Conservation (phyloP, 2,113 vertebrate genomes). For the Tetraodon nigroviridis region DNA sequence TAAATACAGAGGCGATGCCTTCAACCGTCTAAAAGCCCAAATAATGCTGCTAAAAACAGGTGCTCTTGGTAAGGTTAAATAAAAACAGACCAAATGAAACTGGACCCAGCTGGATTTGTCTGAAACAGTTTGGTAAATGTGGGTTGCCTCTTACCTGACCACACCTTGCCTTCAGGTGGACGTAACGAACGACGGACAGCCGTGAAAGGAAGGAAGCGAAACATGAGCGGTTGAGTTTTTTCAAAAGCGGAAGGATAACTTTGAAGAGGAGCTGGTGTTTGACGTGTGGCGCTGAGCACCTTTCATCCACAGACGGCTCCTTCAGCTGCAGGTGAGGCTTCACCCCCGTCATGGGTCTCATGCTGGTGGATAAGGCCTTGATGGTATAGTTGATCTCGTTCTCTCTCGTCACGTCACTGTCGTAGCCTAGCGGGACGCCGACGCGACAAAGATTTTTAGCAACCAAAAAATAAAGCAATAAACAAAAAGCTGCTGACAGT, state of each 20-base stretch:
- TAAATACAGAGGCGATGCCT: too few species aligned
- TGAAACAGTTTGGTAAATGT: too few species aligned
- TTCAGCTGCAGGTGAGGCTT: slow-evolving; percentile 96
- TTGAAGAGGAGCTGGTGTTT: not conserved
- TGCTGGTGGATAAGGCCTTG: slow-evolving; percentile 95
- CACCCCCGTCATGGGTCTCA: slow-evolving; percentile 90
- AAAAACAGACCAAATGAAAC: too few species aligned
- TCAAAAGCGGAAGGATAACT: slow-evolving; percentile 46
- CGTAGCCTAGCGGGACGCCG: slow-evolving; percentile 80
- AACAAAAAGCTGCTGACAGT: not conserved
- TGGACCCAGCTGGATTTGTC: too few species aligned
- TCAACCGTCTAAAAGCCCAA: too few species aligned
- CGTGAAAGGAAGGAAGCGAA: slow-evolving; percentile 68
- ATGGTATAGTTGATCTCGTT: slow-evolving; percentile 96
- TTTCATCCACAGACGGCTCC: slow-evolving; percentile 92
- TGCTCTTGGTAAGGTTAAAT: too few species aligned
- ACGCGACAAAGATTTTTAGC: not conserved
- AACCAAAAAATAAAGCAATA: not conserved
- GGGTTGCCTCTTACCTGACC: slow-evolving; percentile 84
- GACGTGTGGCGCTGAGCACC: slow-evolving; percentile 70
- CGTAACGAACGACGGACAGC: slow-evolving; percentile 74
- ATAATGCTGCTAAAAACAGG: too few species aligned
- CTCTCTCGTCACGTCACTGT: slow-evolving; percentile 95
- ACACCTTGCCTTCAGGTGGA: slow-evolving; percentile 90
- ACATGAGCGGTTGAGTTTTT: slow-evolving; percentile 67